These are phyloP conservation scores for Plebejus argus DNA, from an alignment of 2,888 invertebrate species.

Conservation along the genomic window DNA sequence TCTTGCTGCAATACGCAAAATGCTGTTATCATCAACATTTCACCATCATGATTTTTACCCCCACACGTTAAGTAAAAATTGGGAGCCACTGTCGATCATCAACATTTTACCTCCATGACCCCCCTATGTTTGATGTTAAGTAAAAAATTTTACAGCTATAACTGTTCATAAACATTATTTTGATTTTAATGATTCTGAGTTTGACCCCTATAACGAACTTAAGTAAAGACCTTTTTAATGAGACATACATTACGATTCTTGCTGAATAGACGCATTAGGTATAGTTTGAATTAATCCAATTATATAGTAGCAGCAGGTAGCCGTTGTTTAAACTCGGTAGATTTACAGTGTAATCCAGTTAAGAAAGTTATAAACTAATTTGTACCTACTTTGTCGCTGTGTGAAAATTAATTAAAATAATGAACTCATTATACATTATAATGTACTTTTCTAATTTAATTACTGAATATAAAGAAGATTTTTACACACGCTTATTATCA, in stretches of 20 bases:
- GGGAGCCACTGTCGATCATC: too few relatives aligned
- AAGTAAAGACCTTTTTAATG: neutral
- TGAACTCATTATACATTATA: conserved; percentile 18
- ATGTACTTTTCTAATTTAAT: conserved; percentile 22
- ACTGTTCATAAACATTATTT: neutral
- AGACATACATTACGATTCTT: neutral
- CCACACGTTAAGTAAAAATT: too few relatives aligned
- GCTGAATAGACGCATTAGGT: neutral
- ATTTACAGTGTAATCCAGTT: neutral
- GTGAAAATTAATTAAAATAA: conserved; percentile 28
- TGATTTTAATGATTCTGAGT: neutral
- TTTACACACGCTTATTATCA: conserved; percentile 11
- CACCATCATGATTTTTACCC: neutral
- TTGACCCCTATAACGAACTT: neutral
- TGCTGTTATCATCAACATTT: neutral
- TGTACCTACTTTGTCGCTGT: neutral
- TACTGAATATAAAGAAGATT: conserved; percentile 11
- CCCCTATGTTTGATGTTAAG: neutral
- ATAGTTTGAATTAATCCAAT: neutral
- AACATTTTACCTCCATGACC: too few relatives aligned
- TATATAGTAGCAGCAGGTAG: neutral
- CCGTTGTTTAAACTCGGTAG: neutral
- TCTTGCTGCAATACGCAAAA: conserved; percentile 32
- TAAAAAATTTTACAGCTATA: neutral
- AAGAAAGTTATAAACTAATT: conserved; percentile 20